Conservation (phyloP, 2,888 invertebrate species). For the Subacronicta megacephala region DNA sequence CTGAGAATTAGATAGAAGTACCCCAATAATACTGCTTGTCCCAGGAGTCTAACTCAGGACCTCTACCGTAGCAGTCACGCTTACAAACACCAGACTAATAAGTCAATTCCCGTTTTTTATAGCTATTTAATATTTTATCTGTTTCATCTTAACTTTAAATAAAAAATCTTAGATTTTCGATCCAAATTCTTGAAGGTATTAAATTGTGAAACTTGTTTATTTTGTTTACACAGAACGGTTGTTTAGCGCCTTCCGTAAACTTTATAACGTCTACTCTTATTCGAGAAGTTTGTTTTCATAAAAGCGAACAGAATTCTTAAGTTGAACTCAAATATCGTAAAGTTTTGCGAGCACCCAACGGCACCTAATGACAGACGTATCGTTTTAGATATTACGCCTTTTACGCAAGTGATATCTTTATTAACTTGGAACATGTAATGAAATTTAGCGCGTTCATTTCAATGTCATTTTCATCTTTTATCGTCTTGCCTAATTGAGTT, state of each 20-base stretch:
- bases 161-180: slow-evolving; percentile 37
- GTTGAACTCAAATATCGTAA: slow-evolving; percentile 47
- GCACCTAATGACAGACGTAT: slow-evolving; percentile 48
- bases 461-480: too few relatives aligned
- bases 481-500: too few relatives aligned
- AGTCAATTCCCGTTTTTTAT: too few relatives aligned
- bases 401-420: background rate
- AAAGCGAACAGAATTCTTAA: slow-evolving; percentile 43
- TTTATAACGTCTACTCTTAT: slow-evolving; percentile 44
- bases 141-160: slow-evolving; percentile 2
- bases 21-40: too few relatives aligned
- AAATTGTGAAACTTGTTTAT: slow-evolving; percentile 50
- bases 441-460: background rate
- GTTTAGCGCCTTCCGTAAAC: slow-evolving; percentile 45
- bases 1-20: too few relatives aligned
- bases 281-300: slow-evolving; percentile 42
- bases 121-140: too few relatives aligned
- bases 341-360: slow-evolving; percentile 28
- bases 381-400: slow-evolving; percentile 27
- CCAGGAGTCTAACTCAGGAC: too few relatives aligned
- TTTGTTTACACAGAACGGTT: slow-evolving; percentile 43
- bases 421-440: background rate
- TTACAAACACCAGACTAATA: too few relatives aligned
- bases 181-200: slow-evolving; percentile 40
- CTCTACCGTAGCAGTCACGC: too few relatives aligned